These are phyloP conservation scores for Molothrus ater DNA, from an alignment of 2,797 vertebrate genomes.

Conservation along the genomic window DNA sequence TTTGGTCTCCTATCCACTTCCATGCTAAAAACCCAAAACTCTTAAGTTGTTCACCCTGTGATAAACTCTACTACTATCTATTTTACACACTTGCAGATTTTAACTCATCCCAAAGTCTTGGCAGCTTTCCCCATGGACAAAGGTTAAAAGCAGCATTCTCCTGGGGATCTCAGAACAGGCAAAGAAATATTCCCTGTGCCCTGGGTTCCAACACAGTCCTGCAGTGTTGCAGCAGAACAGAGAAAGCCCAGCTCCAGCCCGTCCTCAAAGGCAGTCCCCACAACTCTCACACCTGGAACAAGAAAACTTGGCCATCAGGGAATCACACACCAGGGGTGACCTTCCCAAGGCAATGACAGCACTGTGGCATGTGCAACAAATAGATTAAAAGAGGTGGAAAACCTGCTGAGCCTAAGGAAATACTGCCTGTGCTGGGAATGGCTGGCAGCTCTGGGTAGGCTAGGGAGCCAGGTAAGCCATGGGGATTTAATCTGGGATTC, in stretches of 20 bases:
- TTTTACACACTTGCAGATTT: neutral
- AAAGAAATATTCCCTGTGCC: neutral
- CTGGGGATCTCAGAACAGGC: neutral
- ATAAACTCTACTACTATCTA: neutral
- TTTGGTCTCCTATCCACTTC: neutral
- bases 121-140: neutral
- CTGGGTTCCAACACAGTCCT: neutral
- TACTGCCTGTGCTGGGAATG: neutral
- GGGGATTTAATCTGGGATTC: neutral
- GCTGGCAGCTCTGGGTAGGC: neutral
- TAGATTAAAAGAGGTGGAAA: neutral
- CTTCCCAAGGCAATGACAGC: neutral
- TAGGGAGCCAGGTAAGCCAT: neutral
- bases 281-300: neutral
- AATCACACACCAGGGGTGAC: neutral
- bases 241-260: rapidly evolving
- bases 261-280: neutral
- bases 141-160: neutral
- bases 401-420: neutral
- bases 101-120: neutral
- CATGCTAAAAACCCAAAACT: neutral
- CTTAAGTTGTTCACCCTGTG: neutral
- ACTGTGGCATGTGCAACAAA: neutral
- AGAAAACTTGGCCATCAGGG: neutral
- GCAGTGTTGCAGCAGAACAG: neutral